Evolutionary conservation across 1,140 invertebrate species (phyloP).

Genomic region (Coelopa frigida): DNA sequence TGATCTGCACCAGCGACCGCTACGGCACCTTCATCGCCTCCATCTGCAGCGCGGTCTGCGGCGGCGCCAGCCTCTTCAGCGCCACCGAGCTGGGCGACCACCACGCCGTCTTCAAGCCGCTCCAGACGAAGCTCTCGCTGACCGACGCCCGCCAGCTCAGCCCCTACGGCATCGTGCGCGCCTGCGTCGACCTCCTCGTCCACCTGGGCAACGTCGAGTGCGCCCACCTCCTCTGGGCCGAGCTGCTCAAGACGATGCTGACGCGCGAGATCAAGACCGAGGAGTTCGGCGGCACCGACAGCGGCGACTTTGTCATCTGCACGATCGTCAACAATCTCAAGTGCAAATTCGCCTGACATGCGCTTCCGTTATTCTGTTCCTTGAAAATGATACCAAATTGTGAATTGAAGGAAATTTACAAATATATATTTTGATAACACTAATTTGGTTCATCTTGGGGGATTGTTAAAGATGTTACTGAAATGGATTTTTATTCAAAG

Average conservation of each 20-base stretch:
- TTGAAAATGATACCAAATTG: too few species aligned
- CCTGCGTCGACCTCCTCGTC: conserved; percentile 27
- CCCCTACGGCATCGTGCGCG: conserved; percentile 32
- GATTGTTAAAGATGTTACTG: too few species aligned
- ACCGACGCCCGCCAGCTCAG: conserved; percentile 26
- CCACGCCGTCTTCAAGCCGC: conserved; percentile 34
- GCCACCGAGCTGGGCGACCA: conserved; percentile 23
- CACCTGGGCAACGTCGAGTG: conserved; percentile 21
- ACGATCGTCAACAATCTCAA: conserved; percentile 28
- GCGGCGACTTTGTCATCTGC: conserved; percentile 29
- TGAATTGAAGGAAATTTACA: too few species aligned
- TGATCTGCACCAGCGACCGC: conserved; percentile 29
- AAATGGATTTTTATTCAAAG: too few species aligned
- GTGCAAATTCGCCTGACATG: conserved; percentile 12
- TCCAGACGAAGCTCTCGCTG: conserved; percentile 33
- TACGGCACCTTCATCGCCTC: conserved; percentile 34
- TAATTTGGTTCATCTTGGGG: too few species aligned
- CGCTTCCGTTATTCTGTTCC: too few species aligned
- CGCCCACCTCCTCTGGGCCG: conserved; percentile 13
- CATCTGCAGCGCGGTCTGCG: conserved; percentile 27
- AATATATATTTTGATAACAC: too few species aligned
- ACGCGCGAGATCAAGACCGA: conserved; percentile 22
- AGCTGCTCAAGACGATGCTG: conserved; percentile 28
- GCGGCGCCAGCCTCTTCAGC: conserved; percentile 33
- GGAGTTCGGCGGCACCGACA: conserved; percentile 28